Conservation (phyloP, 2,113 vertebrate species). For the Rutilus rutilus region DNA sequence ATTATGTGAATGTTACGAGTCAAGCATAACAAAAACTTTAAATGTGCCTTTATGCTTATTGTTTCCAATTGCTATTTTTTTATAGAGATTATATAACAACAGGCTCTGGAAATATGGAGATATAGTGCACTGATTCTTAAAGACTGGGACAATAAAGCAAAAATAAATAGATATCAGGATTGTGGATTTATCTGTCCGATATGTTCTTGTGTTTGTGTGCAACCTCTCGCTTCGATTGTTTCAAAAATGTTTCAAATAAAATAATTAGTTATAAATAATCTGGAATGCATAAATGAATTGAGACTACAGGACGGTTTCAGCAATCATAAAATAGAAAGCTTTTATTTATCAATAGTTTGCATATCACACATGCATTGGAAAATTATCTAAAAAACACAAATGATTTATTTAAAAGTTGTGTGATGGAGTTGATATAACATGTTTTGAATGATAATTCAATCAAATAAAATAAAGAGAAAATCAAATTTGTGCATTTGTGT, state of each 20-base stretch:
- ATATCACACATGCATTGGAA: not conserved
- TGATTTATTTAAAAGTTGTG: not conserved
- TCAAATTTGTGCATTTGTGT: not conserved
- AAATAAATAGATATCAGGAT: not conserved
- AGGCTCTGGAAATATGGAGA: not conserved
- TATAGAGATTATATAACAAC: not conserved
- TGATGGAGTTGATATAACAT: not conserved
- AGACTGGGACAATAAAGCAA: not conserved
- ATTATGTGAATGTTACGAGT: constrained; percentile 2
- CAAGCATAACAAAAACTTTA: not conserved
- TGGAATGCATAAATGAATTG: not conserved
- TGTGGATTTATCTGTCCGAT: too few species aligned
- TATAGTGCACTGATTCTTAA: not conserved
- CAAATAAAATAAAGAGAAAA: not conserved
- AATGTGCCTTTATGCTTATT: not conserved
- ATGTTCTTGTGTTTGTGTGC: too few species aligned
- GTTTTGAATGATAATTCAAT: not conserved
- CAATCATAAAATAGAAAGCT: too few species aligned
- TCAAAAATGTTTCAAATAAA: not conserved
- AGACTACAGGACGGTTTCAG: not conserved
- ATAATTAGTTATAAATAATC: not conserved
- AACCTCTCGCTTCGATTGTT: too few species aligned
- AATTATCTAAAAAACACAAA: not conserved
- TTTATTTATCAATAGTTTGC: not conserved
- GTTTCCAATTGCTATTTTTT: not conserved